Evolutionary conservation across 2,113 vertebrate genomes (phyloP), one percentile per base, ranked within the genome.

Genomic region (Cyprinus carpio): DNA sequence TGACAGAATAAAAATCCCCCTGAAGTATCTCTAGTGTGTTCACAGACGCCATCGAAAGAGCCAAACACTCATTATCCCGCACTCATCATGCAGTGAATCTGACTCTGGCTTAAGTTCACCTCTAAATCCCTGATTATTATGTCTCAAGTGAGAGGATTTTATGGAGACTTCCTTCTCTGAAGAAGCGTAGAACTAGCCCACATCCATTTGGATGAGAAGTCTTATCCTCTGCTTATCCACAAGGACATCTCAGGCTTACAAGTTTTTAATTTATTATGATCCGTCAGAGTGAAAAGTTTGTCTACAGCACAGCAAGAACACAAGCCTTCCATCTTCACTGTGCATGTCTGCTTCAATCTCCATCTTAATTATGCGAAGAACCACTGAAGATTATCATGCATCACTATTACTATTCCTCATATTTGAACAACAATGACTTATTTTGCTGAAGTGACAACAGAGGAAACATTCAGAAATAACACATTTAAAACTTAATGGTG

Each of bases 101-200:
- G 9, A 15, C n/a, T 62, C 82, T 27, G 74, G 58, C 58, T 76
- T 49, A 65, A 65, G 20, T 69, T 77, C 51, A 67, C 83, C 29
- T 84, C 54, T 65, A 77, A 76, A 84, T 76, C 83, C 56, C 74
- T 84, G 74, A 84, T 84, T 77, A 84, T 84, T 67, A 76, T 46
- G 20, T 84, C 83, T 84, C 72, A 77, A 77, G 58, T 65, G 56
- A 11, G 37, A 31, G 58, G 25, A 62, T 84, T 37, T 75, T 4
- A 49, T 81, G 56, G 20, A 43, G 77, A 80, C 15, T 18, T 81
- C 43, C 46, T 23, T 13, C 58, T 65, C 27, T 23, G 16, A 64
- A 65, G 40, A 49, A 67, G 4, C 25, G 5, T 23, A 29, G 67
- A 37, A 34, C 18, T 69, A 20, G 8, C 31, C 3, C 67, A 69